Evolutionary conservation across 2,797 vertebrate genomes (phyloP), one percentile per base, ranked within the genome.

Genomic region (Podarcis siculus): DNA sequence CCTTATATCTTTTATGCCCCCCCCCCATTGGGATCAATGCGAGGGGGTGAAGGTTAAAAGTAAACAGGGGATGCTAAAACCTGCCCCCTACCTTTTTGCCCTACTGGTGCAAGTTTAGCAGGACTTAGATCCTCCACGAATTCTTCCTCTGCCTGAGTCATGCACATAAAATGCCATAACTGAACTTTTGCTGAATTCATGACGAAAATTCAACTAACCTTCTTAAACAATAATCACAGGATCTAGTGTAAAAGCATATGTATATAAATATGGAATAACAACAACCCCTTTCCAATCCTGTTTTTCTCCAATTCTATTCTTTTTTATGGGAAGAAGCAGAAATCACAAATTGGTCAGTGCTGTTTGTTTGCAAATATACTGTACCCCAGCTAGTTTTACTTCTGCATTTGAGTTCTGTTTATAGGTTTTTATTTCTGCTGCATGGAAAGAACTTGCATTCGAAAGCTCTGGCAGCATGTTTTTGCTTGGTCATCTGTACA

Each of bases 391-490:
- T 90, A 23, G 90, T 92, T 95, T 93, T 88, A 90, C 84, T 94
- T 94, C 88, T 86, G 39, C 35, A 83, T 95, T 82, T 66, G 0
- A 78, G 42, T 9, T 83, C 77, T 27, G 39, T 10, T 91, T 93
- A 79, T 82, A 92, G 19, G n/a, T 83, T 83, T 82, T 69, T 86
- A 77, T 61, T 64, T 87, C 61, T n/a, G n/a, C 30, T 25, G 0
- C 80, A 85, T 89, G 93, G 92, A 93, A 90, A 85, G 83, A 94
- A 91, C 71, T 94, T 92, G 32, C 35, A 86, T 79, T 90, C 87
- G 55, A 81, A 75, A 85, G 42, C 37, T 78, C 58, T 82, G 58
- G 79, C 75, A 92, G 77, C 83, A 86, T 37, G 30, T 45, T 71
- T 55, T 21, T 55, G 3, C 7, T 2, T 32, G 61, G 61, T 76